A percentile compares a stretch with the other conserved stretches of the same genome.
phyloP scores from a whole-genome alignment of 2,888 invertebrate species.

The Erpobdella octoculata region DNA sequence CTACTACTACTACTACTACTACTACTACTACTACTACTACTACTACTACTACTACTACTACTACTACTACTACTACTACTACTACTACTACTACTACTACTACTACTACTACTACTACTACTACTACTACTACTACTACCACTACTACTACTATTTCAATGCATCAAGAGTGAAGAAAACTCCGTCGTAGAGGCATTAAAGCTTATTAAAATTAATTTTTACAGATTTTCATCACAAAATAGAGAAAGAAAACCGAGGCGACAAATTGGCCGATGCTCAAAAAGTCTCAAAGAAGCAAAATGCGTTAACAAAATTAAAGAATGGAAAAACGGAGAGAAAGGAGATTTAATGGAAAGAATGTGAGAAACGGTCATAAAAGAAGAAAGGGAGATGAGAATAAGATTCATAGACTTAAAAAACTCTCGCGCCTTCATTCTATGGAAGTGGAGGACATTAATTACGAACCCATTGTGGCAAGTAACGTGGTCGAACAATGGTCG shows the following conservation, averaged over 20 bases:
- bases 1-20: slow-evolving; percentile 24
- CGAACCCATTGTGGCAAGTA: background rate
- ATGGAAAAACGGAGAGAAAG: background rate
- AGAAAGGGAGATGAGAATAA: background rate
- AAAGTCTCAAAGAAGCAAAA: background rate
- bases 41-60: slow-evolving; percentile 28
- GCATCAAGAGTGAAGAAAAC: no score
- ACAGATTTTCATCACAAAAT: no score
- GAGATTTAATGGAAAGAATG: background rate
- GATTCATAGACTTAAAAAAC: no score
- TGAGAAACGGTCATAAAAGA: background rate
- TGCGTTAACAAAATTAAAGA: background rate
- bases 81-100: slow-evolving; percentile 29
- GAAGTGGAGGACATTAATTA: background rate
- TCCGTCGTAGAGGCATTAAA: no score
- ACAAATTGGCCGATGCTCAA: no score
- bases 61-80: slow-evolving; percentile 28
- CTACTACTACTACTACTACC: slow-evolving; percentile 25
- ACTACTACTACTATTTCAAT: background rate
- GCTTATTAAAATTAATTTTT: no score
- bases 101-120: slow-evolving; percentile 29
- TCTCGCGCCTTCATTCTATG: slow-evolving; percentile 6
- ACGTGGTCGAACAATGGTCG: background rate
- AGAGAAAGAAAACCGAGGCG: no score
- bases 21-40: slow-evolving; percentile 26